Percentiles rank a stretch among this genome's conserved stretches.
Evolutionary conservation across 64 coral and sea anemone species (phyloP).

Genomic region (Trachythela sp.): DNA sequence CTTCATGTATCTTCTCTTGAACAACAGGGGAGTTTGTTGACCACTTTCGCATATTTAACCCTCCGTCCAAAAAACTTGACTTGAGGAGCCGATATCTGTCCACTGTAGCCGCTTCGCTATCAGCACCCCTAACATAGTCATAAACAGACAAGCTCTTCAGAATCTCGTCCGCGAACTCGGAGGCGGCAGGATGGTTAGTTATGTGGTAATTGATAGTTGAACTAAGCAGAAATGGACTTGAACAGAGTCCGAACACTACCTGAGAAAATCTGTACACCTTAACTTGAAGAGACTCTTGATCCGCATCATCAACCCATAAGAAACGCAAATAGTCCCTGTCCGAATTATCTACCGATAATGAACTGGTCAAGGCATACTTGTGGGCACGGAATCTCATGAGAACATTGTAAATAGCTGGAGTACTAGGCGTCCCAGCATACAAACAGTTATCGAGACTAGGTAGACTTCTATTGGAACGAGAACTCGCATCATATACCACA

Average conservation of each 20-base stretch:
- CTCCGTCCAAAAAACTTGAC: neutral
- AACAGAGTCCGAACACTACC: neutral
- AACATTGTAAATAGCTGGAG: neutral
- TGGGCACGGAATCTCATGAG: neutral
- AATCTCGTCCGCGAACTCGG: neutral
- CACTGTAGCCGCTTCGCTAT: neutral
- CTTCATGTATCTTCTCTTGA: too few relatives aligned
- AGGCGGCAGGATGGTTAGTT: neutral
- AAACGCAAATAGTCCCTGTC: neutral
- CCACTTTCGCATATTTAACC: neutral
- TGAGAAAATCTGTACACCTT: neutral
- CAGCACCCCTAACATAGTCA: neutral
- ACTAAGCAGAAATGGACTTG: neutral
- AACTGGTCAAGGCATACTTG: neutral
- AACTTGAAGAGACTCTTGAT: neutral
- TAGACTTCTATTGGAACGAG: neutral
- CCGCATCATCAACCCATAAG: neutral
- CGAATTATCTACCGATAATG: neutral
- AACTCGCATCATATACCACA: neutral
- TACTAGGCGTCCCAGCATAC: neutral
- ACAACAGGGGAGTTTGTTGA: neutral
- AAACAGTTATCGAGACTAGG: neutral
- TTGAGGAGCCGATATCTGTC: neutral
- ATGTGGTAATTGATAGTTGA: neutral
- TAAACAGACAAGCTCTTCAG: neutral